Percentiles rank a stretch among this genome's conserved stretches.
Evolutionary conservation across 2,113 vertebrate genomes (phyloP).

Genomic region (Apus apus): DNA sequence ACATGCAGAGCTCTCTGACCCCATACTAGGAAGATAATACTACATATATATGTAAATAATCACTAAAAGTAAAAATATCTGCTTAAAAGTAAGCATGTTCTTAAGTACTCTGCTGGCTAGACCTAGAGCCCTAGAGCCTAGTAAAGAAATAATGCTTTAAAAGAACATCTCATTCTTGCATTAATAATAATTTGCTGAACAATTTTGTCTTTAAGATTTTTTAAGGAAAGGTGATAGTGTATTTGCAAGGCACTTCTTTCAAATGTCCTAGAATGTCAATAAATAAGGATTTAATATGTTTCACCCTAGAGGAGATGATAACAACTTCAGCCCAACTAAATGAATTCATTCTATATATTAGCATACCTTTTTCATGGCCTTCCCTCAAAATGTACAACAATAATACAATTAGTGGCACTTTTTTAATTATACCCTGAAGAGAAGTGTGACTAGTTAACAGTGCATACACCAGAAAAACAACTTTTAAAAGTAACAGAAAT

Average conservation of each 20-base stretch:
- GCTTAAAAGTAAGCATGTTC: background rate
- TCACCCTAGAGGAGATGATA: background rate
- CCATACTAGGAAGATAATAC: background rate
- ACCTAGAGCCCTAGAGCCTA: background rate
- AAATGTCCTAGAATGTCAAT: background rate
- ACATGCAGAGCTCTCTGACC: background rate
- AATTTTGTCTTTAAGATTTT: background rate
- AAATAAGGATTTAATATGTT: background rate
- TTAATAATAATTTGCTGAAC: background rate
- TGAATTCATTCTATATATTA: background rate
- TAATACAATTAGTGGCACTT: background rate
- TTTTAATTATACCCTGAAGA: background rate
- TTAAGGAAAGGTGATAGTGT: background rate
- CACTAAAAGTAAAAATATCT: background rate
- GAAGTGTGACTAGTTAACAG: background rate
- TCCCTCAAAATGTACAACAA: background rate
- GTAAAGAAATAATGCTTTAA: background rate
- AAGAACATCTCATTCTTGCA: background rate
- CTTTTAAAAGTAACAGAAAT: background rate
- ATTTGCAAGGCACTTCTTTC: background rate
- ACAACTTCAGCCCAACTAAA: background rate
- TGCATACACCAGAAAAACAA: background rate
- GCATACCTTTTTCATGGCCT: background rate
- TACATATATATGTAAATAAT: background rate
- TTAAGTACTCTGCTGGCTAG: background rate